phyloP scores from a whole-genome alignment of 2,888 invertebrate genomes.

The Cantharis lateralis region DNA sequence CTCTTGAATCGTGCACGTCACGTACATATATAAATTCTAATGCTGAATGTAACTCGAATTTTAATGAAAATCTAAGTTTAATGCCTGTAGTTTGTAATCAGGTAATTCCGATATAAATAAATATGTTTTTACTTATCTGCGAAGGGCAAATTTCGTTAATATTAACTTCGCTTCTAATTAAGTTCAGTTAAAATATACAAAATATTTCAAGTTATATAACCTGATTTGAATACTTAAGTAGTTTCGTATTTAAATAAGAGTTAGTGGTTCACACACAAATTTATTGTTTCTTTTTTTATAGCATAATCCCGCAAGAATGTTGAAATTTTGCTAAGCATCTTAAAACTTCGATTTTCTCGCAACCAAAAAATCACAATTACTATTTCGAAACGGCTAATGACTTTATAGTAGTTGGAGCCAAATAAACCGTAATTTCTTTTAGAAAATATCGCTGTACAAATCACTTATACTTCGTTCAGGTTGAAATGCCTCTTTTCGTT shows the following conservation, averaged over 20 bases:
- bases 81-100: conserved; percentile 8
- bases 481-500: background rate
- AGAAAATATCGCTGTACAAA: background rate
- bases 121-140: background rate
- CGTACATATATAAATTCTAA: conserved; percentile 14
- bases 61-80: conserved; percentile 10
- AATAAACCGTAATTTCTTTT: background rate
- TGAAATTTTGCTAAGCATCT: background rate
- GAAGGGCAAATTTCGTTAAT: background rate
- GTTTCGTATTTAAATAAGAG: background rate
- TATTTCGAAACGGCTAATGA: background rate
- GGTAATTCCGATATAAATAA: conserved; percentile 6
- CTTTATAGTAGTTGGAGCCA: background rate
- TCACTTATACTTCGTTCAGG: background rate
- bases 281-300: background rate
- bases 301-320: background rate
- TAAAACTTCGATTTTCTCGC: background rate
- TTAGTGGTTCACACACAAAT: background rate
- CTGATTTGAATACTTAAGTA: background rate
- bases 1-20: conserved; percentile 9
- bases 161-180: background rate
- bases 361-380: background rate
- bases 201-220: background rate
- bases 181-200: background rate
- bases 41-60: conserved; percentile 18